A percentile compares a stretch with the other conserved stretches of the same genome.
phyloP scores from a whole-genome alignment of 2,113 vertebrate genomes.

The Plestiodon gilberti region DNA sequence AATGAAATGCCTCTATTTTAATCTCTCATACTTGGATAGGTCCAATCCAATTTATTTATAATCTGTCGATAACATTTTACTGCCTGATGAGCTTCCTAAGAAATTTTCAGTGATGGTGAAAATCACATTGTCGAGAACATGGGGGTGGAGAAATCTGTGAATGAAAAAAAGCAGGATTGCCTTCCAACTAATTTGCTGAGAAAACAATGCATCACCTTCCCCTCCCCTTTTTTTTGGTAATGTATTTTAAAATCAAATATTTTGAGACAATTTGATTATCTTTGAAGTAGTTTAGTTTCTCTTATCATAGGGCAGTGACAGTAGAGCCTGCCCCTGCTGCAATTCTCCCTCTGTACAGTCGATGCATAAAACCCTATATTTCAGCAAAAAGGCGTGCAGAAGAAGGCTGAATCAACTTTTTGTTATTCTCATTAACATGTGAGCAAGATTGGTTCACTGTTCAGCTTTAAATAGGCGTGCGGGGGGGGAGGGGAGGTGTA shows the following conservation, averaged over 20 bases:
- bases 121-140: neutral
- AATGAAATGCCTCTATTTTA: neutral
- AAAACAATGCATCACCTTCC: neutral
- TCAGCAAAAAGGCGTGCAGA: neutral
- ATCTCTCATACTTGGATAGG: neutral
- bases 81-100: neutral
- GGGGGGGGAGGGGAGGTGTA: neutral
- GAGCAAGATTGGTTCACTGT: neutral
- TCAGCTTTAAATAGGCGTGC: neutral
- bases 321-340: neutral
- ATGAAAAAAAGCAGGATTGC: neutral
- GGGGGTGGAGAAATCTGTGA: neutral
- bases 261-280: neutral
- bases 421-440: neutral
- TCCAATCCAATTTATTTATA: constrained; percentile 24
- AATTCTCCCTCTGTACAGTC: neutral
- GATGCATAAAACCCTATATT: neutral
- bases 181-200: neutral
- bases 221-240: neutral
- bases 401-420: neutral
- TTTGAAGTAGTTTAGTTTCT: neutral
- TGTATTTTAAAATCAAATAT: neutral
- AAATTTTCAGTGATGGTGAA: neutral
- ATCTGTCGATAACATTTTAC: neutral
- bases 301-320: neutral